Evolutionary conservation across 2,888 invertebrate species (phyloP).

Genomic region (Ectemnius lituratus): DNA sequence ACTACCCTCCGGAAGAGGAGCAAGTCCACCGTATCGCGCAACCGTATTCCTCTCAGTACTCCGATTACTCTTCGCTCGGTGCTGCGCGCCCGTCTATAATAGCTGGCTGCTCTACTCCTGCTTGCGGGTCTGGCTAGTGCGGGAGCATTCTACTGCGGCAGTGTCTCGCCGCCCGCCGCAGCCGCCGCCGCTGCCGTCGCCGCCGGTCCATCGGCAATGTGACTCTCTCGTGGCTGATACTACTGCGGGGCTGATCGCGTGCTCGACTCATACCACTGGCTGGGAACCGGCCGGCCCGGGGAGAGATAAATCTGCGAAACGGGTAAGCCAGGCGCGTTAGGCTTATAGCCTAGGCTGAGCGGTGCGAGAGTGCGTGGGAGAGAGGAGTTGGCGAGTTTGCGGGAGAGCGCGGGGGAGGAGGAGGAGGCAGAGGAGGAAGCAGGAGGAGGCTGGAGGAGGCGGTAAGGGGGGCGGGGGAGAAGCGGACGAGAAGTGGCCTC

Average conservation of each 20-base stretch:
- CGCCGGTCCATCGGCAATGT: slow-evolving; percentile 1
- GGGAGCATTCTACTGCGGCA: slow-evolving; percentile 1
- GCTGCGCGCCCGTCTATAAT: not conserved
- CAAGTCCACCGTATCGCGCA: slow-evolving; percentile 26
- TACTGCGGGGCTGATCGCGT: slow-evolving; percentile 5
- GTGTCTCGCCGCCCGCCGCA: not conserved
- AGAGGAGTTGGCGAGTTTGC: not conserved
- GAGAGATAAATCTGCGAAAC: not conserved
- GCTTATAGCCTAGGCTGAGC: not conserved
- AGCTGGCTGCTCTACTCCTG: not conserved
- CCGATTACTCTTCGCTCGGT: not conserved
- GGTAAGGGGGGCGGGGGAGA: not conserved
- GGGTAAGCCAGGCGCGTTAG: not conserved
- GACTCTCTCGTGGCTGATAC: slow-evolving; percentile 6
- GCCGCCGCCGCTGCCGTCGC: not conserved
- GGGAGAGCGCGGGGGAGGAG: not conserved
- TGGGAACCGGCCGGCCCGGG: no score
- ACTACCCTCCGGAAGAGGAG: slow-evolving; percentile 29
- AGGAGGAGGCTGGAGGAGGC: not conserved
- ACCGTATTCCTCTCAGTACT: slow-evolving; percentile 21
- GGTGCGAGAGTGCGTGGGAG: not conserved
- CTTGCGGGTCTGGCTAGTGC: slow-evolving; percentile 6
- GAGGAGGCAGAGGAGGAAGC: not conserved
- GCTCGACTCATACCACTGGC: slow-evolving; percentile 4
- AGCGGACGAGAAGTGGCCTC: not conserved